These are phyloP conservation scores for Siniperca obscura DNA, from an alignment of 2,797 vertebrate genomes.

Conservation along the genomic window DNA sequence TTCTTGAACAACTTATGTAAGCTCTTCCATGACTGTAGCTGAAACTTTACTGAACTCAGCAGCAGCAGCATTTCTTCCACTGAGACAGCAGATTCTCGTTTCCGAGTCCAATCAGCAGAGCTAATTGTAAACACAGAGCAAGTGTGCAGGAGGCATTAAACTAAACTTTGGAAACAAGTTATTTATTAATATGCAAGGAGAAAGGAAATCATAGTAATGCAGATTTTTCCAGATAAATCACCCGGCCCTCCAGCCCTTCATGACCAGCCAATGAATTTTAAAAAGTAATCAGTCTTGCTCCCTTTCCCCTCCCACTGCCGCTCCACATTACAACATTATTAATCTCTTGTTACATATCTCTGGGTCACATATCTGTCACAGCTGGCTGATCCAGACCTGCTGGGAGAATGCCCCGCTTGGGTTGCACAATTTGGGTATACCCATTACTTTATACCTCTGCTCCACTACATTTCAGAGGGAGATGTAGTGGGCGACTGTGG, in stretches of 20 bases:
- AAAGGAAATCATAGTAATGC: neutral
- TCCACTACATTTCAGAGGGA: neutral
- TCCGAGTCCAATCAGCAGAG: constrained; percentile 10
- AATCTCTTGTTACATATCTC: constrained; percentile 26
- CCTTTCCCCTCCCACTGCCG: neutral
- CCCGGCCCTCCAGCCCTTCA: neutral
- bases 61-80: constrained; percentile 35
- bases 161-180: neutral
- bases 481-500: no score
- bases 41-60: constrained; percentile 45
- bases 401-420: neutral
- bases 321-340: constrained; percentile 20
- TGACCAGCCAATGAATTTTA: neutral
- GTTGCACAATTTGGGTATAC: constrained; percentile 24
- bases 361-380: constrained; percentile 23
- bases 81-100: constrained; percentile 28
- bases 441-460: neutral
- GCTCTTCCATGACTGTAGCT: neutral
- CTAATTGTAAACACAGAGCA: constrained; percentile 10
- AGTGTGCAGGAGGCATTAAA: neutral
- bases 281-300: neutral
- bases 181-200: constrained; percentile 7
- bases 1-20: constrained; percentile 30
- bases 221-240: constrained; percentile 20
- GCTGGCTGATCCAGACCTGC: constrained; percentile 16